Percentiles rank a stretch among this genome's conserved stretches.
Evolutionary conservation across 2,113 vertebrate species (phyloP).

Genomic region (Agapornis roseicollis): DNA sequence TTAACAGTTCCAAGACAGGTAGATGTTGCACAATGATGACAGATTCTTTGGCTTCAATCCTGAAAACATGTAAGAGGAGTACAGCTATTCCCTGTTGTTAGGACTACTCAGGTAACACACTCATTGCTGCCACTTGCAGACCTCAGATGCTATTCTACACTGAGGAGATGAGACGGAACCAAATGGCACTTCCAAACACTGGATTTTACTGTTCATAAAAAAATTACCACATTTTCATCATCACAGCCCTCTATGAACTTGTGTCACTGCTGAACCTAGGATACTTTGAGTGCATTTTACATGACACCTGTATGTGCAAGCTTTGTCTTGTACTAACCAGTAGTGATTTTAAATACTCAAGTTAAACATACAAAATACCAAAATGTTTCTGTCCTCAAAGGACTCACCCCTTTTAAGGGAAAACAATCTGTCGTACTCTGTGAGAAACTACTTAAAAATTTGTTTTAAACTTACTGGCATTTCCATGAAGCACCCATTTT

Average conservation of each 20-base stretch:
- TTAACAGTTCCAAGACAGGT: slow-evolving; percentile 25
- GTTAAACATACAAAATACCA: not conserved
- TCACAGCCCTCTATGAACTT: not conserved
- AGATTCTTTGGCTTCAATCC: not conserved
- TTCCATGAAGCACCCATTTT: not conserved
- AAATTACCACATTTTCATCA: not conserved
- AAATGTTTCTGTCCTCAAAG: not conserved
- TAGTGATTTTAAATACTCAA: not conserved
- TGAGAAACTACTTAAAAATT: not conserved
- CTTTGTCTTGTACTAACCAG: not conserved
- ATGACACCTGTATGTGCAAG: not conserved
- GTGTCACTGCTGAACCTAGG: not conserved
- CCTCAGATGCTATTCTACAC: not conserved
- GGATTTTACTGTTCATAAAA: not conserved
- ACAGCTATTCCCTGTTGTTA: not conserved
- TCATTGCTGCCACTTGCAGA: not conserved
- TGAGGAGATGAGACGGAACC: not conserved
- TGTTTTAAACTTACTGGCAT: not conserved
- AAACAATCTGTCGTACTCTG: not conserved
- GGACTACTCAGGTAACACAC: not conserved
- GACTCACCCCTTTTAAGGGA: not conserved
- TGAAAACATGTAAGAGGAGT: not conserved
- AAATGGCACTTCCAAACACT: not conserved
- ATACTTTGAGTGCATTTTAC: not conserved
- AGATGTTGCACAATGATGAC: not conserved